Evolutionary conservation across 1,140 invertebrate species (phyloP), one percentile per base, ranked within the genome.

Genomic region (Thaumatotibia leucotreta): DNA sequence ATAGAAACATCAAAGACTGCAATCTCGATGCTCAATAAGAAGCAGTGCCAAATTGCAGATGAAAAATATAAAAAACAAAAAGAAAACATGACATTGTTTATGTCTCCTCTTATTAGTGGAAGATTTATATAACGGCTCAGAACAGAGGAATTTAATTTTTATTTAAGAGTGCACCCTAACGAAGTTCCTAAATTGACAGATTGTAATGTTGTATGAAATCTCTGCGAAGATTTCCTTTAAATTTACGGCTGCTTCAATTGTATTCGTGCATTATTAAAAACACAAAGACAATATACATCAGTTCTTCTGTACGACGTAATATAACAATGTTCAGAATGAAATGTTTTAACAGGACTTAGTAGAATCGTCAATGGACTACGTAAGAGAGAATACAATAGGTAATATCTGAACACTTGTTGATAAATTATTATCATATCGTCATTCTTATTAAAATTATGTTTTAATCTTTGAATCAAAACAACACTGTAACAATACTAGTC

Each of bases 101-200:
- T 80, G 68, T 72, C 74, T 83, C 73, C 67, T 73, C 80, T 80
- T 85, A 84, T 86, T 86, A 81, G 75, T 54, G 73, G 70, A 35
- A 81, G 82, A 85, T 87, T 84, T 84, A 85, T 75, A 52, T 11
- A 27, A 52, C 22, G 49, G 22, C 50, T 23, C 10, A n/a, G 50
- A 24, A 14, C 20, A 50, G 10, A 24, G 50, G 50, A 52, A 52
- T 52, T 52, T 24, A 52, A 52, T 24, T 52, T 52, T 52, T 27
- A 52, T 24, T 24, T 24, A 52, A 52, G 10, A 14, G 45, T 9
- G 23, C n/a, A 24, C 23, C 22, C 24, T 52, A 52, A 52, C 23
- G 50, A 52, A 52, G 2, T 52, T 24, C 50, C 23, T 52, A 52
- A 52, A 52, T 52, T 52, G 50, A 52, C 50, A 45, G 5, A 52